phyloP scores from a whole-genome alignment of 2,888 invertebrate genomes.

The Frankliniella intonsa region DNA sequence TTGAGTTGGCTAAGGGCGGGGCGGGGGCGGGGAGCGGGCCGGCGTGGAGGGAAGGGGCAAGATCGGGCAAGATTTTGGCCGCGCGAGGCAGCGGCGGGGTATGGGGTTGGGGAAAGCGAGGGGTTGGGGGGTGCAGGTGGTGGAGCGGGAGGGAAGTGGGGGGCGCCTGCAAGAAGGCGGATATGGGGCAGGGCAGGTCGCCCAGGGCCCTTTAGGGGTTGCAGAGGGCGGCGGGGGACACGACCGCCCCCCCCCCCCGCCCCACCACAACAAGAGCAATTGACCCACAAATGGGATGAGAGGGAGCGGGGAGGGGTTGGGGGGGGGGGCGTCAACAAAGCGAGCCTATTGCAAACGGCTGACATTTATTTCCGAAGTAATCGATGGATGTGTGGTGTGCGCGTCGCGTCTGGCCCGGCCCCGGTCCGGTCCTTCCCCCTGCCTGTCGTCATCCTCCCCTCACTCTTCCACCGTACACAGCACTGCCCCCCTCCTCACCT shows the following conservation, averaged over 20 bases:
- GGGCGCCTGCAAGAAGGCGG: neutral
- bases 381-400: neutral
- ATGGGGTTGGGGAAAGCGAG: neutral
- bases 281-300: conserved; percentile 20
- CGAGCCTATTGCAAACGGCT: neutral
- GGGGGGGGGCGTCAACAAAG: neutral
- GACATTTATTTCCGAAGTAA: neutral
- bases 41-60: neutral
- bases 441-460: neutral
- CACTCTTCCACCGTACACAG: neutral
- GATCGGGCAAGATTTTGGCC: conserved; percentile 18
- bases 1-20: neutral
- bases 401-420: neutral
- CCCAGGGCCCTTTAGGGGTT: neutral
- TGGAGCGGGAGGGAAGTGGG: neutral
- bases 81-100: neutral
- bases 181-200: conserved; percentile 23
- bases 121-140: neutral
- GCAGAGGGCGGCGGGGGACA: neutral
- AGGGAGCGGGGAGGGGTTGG: neutral
- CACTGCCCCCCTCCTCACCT: neutral
- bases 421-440: too few species aligned
- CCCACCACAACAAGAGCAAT: conserved; percentile 19
- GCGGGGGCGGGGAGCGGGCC: neutral
- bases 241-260: neutral